Evolutionary conservation across 2,113 vertebrate species (phyloP).

Genomic region (Callospermophilus lateralis): DNA sequence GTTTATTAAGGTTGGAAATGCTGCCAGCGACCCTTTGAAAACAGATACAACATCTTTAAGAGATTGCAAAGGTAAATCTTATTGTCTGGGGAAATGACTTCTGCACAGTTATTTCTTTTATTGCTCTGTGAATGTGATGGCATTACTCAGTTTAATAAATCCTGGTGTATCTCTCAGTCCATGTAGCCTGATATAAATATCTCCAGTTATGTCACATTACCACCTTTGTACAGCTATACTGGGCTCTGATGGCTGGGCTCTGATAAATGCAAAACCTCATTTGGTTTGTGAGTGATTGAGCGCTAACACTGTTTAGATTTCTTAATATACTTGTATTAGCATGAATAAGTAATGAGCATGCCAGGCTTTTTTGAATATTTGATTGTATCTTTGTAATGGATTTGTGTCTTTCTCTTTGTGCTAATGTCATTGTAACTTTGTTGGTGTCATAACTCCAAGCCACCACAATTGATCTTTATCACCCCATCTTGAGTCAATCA

Average conservation of each 20-base stretch:
- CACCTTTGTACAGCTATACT: constrained; percentile 89
- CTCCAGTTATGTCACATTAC: constrained; percentile 89
- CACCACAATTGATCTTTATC: constrained; percentile 96
- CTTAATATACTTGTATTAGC: constrained; percentile 99
- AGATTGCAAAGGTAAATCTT: constrained; percentile 88
- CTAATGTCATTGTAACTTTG: constrained; percentile 94
- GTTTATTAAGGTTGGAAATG: constrained; percentile 80
- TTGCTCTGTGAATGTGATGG: constrained; percentile 86
- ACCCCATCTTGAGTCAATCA: constrained; percentile 94
- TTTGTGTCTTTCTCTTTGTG: constrained; percentile 94
- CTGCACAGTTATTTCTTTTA: constrained; percentile 88
- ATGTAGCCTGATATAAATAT: constrained; percentile 90
- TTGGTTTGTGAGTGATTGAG: constrained; percentile 97
- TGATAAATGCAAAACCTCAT: constrained; percentile 97
- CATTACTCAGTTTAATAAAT: constrained; percentile 91
- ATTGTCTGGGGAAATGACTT: constrained; percentile 89
- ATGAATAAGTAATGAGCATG: constrained; percentile 98
- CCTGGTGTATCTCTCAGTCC: constrained; percentile 88
- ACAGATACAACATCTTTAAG: constrained; percentile 84
- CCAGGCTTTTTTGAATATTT: constrained; percentile 98
- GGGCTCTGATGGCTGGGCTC: constrained; percentile 88
- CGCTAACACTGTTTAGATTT: constrained; percentile 97
- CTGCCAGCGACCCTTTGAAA: constrained; percentile 80
- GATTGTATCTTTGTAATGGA: constrained; percentile 97
- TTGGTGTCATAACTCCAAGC: constrained; percentile 93